Base-by-base conservation (phyloP, 2,888 invertebrate genomes). In the Dolichomitus sp. region DNA sequence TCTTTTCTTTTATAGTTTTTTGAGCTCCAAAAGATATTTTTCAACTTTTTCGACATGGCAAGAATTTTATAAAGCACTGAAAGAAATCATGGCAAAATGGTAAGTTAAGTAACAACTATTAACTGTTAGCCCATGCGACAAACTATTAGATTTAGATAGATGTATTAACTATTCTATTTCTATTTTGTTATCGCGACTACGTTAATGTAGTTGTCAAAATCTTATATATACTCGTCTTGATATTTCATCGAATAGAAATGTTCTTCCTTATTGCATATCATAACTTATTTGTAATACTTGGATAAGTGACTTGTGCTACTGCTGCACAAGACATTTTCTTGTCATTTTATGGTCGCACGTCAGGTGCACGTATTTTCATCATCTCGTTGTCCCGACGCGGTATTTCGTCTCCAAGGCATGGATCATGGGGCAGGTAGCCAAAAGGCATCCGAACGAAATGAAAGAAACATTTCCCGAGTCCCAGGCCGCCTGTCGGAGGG, bases 331-430 rank as follows among this genome's bases (percentile, higher is more conserved):
- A 59, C 14, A 45, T 27, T 59, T 68, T 30, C 48, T 48, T 45
- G 72, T 57, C 57, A 59, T 66, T 79, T 79, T 73, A 79, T 73
- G 19, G 73, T 17, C 30, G 40, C 40, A 66, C 79, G 66, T 73
- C 73, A 74, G 74, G 74, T 82, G 82, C 81, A 61, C 50, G 73
- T 72, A 42, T 70, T 75, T 81, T 77, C 42, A 48, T 69, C 54
- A 48, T 73, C 27, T 37, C 63, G 66, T 54, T 65, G 59, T 54
- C 14, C 37, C 52, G 52, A 33, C 72, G 30, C 30, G 45, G 17
- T 66, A 48, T 74, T 75, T 68, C 72, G 33, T 66, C 19, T 33
- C 9, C 12, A 40, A 14, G 30, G 42, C 33, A 42, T 73, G 65
- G 61, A 48, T 54, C 37, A 73, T 63, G n/a, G 48, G 27, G 11